A percentile compares a stretch with the other conserved stretches of the same genome.
phyloP scores from a whole-genome alignment of 2,888 invertebrate species.

The Philonicus albiceps region DNA sequence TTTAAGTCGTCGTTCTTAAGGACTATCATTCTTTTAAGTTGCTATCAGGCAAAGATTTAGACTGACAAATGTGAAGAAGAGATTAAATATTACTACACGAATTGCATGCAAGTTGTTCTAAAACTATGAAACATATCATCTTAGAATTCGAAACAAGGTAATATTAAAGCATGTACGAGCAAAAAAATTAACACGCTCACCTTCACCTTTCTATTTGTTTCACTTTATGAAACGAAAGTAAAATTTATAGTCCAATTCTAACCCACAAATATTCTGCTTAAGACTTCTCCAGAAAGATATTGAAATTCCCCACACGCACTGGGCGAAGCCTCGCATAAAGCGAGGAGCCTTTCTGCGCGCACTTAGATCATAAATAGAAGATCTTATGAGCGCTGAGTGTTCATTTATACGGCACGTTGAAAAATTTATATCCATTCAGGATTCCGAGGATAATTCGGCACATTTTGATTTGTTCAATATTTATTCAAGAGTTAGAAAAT shows the following conservation, averaged over 20 bases:
- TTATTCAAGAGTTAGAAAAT: background rate
- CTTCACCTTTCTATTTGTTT: background rate
- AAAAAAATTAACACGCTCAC: background rate
- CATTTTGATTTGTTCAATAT: conserved; percentile 5
- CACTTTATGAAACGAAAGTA: background rate
- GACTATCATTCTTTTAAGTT: background rate
- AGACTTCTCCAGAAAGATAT: background rate
- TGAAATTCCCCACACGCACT: background rate
- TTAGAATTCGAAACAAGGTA: background rate
- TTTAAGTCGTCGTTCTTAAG: background rate
- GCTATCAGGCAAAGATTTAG: background rate
- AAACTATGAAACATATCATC: background rate
- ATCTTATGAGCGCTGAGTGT: background rate
- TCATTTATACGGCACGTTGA: background rate
- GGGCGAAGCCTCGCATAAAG: background rate
- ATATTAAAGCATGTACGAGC: background rate
- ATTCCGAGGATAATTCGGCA: background rate
- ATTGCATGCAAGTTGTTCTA: background rate
- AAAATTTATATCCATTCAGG: conserved; percentile 2
- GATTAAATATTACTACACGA: background rate
- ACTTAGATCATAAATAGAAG: conserved; percentile 1
- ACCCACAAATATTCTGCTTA: background rate
- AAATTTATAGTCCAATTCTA: background rate
- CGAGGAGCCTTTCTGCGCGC: background rate
- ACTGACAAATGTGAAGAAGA: background rate